Percentiles rank a stretch among this genome's conserved stretches.
These are phyloP conservation scores for Caenorhabditis briggsae DNA, from an alignment of 1,140 invertebrate species.

Conservation along the genomic window DNA sequence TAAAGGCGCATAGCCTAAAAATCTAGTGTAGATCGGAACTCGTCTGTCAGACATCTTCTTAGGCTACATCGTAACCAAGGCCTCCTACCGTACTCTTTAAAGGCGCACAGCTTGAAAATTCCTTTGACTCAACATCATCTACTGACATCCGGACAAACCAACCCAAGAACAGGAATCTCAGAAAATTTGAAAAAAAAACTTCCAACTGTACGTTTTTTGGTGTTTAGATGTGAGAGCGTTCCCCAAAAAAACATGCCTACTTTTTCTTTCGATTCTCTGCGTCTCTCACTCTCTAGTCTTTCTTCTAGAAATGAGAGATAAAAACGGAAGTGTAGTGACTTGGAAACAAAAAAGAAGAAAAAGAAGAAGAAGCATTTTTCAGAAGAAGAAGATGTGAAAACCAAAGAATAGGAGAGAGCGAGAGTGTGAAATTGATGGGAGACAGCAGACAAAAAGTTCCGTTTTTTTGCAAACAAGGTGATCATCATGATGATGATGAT, in stretches of 20 bases:
- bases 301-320: not conserved
- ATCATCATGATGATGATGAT: no score
- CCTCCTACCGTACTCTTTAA: no score
- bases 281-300: not conserved
- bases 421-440: not conserved
- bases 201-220: no score
- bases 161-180: not conserved
- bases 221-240: no score
- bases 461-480: not conserved
- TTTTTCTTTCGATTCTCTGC: not conserved
- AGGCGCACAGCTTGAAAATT: no score
- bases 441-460: not conserved
- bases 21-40: no score
- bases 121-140: no score
- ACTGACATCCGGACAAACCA: not conserved
- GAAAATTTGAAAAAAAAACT: no score
- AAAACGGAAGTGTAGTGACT: conserved; percentile 18
- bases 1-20: not conserved
- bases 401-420: not conserved
- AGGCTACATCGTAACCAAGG: no score
- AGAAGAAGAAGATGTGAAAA: conserved; percentile 12
- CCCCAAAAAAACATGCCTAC: not conserved
- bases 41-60: no score
- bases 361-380: conserved; percentile 11
- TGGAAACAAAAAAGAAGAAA: not conserved